phyloP scores from a whole-genome alignment of 2,888 invertebrate species.

The Allygus modestus region DNA sequence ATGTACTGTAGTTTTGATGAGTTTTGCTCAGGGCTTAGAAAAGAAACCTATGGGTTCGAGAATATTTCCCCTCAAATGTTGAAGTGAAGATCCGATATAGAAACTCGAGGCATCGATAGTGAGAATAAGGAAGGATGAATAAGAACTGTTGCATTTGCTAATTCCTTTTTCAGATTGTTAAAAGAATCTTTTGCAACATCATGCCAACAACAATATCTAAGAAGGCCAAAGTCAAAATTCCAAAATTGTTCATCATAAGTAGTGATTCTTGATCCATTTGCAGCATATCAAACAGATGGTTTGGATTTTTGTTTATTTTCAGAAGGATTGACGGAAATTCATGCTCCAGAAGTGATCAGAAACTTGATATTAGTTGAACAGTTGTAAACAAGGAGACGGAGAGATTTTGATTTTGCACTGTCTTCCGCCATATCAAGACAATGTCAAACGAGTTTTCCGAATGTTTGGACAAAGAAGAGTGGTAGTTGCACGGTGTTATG shows the following conservation, averaged over 20 bases:
- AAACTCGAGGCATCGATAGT: too few relatives aligned
- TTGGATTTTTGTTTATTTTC: background rate
- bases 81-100: too few relatives aligned
- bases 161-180: too few relatives aligned
- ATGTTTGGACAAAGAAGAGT: background rate
- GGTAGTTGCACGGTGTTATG: constrained; percentile 41
- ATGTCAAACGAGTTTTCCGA: constrained; percentile 59
- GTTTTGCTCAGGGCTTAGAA: too few relatives aligned
- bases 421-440: too few relatives aligned
- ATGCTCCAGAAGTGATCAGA: background rate
- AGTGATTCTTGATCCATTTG: constrained; percentile 61
- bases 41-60: too few relatives aligned
- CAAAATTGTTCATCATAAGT: constrained; percentile 62
- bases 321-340: background rate
- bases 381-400: constrained; percentile 56
- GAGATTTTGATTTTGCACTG: background rate
- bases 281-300: constrained; percentile 57
- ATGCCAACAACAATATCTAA: constrained; percentile 64
- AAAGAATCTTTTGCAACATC: too few relatives aligned
- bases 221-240: constrained; percentile 64
- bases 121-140: too few relatives aligned
- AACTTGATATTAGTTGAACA: constrained; percentile 5
- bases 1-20: too few relatives aligned
- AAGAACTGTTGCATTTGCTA: too few relatives aligned
- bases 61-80: too few relatives aligned